These are phyloP conservation scores for Myocastor coypus DNA, from an alignment of 2,113 vertebrate species.

Conservation along the genomic window DNA sequence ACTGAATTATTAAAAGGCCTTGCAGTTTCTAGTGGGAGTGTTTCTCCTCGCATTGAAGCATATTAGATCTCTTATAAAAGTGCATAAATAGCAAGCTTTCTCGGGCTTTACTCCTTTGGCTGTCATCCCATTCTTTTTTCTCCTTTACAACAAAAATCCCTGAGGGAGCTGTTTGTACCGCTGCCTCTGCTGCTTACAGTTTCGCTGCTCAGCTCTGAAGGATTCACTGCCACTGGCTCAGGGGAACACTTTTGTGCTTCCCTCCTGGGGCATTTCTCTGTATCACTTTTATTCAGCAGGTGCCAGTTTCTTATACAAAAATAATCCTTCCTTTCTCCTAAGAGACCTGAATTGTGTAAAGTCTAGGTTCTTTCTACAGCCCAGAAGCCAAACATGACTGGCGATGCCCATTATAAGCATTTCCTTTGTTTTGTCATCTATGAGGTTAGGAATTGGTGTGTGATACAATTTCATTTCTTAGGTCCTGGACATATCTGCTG, in stretches of 20 bases:
- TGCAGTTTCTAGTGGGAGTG: neutral
- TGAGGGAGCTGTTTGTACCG: neutral
- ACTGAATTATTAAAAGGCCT: neutral
- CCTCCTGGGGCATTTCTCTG: neutral
- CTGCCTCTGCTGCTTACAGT: neutral
- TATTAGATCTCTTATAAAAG: neutral
- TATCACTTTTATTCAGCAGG: neutral
- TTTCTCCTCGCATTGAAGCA: neutral
- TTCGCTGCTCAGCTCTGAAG: neutral
- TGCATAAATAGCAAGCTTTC: neutral
- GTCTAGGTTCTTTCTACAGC: neutral
- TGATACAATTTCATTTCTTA: neutral
- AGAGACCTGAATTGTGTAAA: neutral
- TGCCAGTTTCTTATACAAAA: neutral
- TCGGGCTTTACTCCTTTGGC: neutral
- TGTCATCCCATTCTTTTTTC: neutral
- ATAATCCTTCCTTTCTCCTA: neutral
- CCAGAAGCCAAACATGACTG: neutral
- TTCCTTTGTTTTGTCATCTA: neutral
- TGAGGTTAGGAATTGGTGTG: neutral
- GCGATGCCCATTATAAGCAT: neutral
- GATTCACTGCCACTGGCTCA: neutral
- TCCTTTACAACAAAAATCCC: neutral
- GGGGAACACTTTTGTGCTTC: neutral
- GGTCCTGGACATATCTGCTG: neutral